Percentiles rank a stretch among this genome's conserved stretches.
These are phyloP conservation scores for Rhagoletis pomonella DNA, from an alignment of 1,140 invertebrate species.

Conservation along the genomic window DNA sequence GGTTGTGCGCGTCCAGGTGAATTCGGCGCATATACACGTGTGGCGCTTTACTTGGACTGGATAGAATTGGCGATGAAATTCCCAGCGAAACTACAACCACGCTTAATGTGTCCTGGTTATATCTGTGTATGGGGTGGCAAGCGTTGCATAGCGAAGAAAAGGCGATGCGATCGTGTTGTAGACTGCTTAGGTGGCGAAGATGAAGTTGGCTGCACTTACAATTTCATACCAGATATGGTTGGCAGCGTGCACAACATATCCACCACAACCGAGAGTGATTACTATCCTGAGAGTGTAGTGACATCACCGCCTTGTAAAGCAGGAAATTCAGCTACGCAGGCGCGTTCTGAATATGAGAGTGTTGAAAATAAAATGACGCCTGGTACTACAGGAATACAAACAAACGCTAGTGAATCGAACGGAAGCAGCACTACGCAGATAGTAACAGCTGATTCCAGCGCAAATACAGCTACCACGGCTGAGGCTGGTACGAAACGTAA, in stretches of 20 bases:
- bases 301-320: not conserved
- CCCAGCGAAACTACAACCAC: constrained; percentile 74
- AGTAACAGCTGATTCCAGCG: not conserved
- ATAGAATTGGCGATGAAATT: constrained; percentile 76
- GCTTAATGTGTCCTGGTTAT: constrained; percentile 81
- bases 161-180: constrained; percentile 81
- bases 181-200: constrained; percentile 87
- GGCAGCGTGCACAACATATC: constrained; percentile 58
- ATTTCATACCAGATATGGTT: constrained; percentile 69
- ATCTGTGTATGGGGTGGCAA: constrained; percentile 78
- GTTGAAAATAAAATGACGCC: not conserved
- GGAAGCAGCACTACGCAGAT: too few species aligned
- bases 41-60: constrained; percentile 84
- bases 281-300: constrained; percentile 58
- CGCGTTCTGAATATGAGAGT: not conserved
- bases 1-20: constrained; percentile 85
- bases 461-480: not conserved
- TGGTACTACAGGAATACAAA: not conserved
- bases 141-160: constrained; percentile 80
- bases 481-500: not conserved
- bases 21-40: constrained; percentile 88
- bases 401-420: not conserved
- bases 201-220: constrained; percentile 79
- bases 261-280: constrained; percentile 65
- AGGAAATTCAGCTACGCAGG: not conserved